Evolutionary conservation across 2,113 vertebrate genomes (phyloP).

Genomic region (Eulemur macaco): DNA sequence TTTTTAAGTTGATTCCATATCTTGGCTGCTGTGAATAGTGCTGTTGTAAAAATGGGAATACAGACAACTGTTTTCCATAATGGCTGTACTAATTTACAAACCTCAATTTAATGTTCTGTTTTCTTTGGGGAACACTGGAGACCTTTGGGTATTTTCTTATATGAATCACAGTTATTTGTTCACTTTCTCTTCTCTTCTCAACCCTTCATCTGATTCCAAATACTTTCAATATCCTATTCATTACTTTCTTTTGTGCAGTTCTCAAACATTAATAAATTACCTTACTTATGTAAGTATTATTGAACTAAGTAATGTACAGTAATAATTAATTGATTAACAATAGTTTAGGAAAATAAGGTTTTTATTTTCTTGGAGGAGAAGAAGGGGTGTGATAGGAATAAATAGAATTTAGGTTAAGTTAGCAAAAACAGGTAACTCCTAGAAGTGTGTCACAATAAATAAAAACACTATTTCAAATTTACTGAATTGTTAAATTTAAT

Average conservation of each 20-base stretch:
- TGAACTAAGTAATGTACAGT: not conserved
- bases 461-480: not conserved
- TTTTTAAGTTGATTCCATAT: not conserved
- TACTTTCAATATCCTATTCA: not conserved
- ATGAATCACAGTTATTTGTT: not conserved
- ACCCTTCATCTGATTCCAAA: not conserved
- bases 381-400: not conserved
- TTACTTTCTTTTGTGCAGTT: not conserved
- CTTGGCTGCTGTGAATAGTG: not conserved
- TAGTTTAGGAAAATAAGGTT: not conserved
- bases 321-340: not conserved
- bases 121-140: not conserved
- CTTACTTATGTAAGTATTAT: not conserved
- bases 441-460: not conserved
- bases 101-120: not conserved
- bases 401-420: not conserved
- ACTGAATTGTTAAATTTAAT: not conserved
- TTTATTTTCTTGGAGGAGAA: not conserved
- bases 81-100: not conserved
- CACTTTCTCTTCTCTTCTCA: not conserved
- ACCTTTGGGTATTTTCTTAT: not conserved
- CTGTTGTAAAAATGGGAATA: not conserved
- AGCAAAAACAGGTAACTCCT: not conserved
- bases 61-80: not conserved
- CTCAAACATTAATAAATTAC: not conserved